phyloP scores from a whole-genome alignment of 2,888 invertebrate genomes.

The Cephus pygmeus region DNA sequence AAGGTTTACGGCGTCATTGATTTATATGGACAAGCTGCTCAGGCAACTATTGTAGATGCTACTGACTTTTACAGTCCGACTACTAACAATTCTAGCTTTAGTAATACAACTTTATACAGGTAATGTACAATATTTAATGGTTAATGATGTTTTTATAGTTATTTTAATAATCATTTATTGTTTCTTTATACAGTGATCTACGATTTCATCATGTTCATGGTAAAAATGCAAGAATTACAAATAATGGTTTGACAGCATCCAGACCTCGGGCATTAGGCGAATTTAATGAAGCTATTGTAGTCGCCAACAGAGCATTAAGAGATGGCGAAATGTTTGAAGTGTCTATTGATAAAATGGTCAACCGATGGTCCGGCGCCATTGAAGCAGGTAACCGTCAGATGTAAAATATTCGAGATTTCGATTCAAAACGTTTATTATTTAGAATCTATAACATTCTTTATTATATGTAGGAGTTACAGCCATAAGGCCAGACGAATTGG shows the following conservation, averaged over 20 bases:
- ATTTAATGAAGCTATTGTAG: conserved; percentile 94
- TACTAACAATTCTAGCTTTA: conserved; percentile 80
- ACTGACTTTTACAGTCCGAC: conserved; percentile 78
- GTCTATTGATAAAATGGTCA: conserved; percentile 89
- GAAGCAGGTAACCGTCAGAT: conserved; percentile 75
- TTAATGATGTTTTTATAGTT: conserved; percentile 3
- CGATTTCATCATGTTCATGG: conserved; percentile 92
- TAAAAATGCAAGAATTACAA: conserved; percentile 85
- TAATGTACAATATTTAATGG: conserved; percentile 35
- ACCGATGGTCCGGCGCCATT: conserved; percentile 92
- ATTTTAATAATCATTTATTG: conserved; percentile 11
- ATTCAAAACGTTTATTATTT: background rate
- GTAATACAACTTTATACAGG: conserved; percentile 79
- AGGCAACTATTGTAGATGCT: conserved; percentile 86
- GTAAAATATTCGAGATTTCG: background rate
- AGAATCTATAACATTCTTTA: conserved; percentile 3
- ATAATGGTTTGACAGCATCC: conserved; percentile 86
- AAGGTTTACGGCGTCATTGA: conserved; percentile 93
- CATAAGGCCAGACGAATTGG: conserved; percentile 90
- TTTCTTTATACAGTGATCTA: conserved; percentile 72
- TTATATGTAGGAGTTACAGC: conserved; percentile 79
- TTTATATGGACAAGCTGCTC: conserved; percentile 94
- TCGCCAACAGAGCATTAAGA: conserved; percentile 87
- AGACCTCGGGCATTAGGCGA: conserved; percentile 89
- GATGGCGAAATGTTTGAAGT: conserved; percentile 95